Conservation (phyloP, 2,113 vertebrate genomes). For the Arenaria interpres region DNA sequence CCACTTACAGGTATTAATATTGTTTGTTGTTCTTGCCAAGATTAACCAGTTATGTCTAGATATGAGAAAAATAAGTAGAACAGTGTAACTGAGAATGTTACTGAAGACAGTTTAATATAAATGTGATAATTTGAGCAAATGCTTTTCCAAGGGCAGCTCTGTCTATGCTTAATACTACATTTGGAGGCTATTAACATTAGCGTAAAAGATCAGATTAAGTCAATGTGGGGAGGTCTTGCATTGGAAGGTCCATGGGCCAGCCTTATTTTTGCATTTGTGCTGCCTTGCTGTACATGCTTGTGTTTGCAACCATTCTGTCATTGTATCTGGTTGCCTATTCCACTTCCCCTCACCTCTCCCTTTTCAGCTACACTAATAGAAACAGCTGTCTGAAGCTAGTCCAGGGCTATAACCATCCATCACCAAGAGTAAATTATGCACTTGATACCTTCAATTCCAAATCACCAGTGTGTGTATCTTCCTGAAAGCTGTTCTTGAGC, state of each 20-base stretch:
- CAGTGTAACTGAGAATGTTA: not conserved
- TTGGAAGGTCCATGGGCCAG: not conserved
- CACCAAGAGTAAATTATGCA: not conserved
- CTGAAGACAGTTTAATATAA: not conserved
- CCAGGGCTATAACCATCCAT: not conserved
- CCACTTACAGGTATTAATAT: not conserved
- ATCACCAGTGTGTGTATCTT: not conserved
- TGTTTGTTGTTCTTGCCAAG: not conserved
- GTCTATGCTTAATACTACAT: not conserved
- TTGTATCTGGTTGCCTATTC: not conserved
- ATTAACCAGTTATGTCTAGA: not conserved
- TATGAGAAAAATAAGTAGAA: not conserved
- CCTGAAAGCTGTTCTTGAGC: not conserved
- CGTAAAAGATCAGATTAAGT: not conserved
- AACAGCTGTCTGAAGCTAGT: not conserved
- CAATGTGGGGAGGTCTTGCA: not conserved
- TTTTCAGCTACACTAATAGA: not conserved
- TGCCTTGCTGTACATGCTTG: not conserved
- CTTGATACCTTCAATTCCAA: not conserved
- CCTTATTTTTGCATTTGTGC: not conserved
- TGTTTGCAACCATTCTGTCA: not conserved
- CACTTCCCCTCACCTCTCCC: not conserved
- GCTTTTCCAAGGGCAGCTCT: not conserved
- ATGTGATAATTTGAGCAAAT: not conserved
- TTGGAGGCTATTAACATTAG: not conserved